phyloP scores from a whole-genome alignment of 2,797 vertebrate genomes.

The Halcyon leucocephala region DNA sequence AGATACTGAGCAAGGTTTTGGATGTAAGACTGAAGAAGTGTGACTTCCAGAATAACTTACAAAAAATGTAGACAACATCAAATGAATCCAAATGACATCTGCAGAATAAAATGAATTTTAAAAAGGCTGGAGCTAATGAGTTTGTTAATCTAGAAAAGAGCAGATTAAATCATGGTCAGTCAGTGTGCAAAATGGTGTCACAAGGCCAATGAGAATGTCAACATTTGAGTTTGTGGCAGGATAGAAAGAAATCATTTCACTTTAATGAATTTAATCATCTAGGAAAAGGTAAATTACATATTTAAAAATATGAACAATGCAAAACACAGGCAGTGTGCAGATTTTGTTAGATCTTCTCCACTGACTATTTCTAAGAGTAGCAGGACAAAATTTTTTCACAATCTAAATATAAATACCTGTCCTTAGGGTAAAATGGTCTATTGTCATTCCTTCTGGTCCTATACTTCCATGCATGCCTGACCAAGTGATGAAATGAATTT shows the following conservation, averaged over 20 bases:
- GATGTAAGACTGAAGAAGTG: not conserved
- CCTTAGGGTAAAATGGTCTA: not conserved
- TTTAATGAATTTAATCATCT: not conserved
- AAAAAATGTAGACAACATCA: not conserved
- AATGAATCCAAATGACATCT: not conserved
- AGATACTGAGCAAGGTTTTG: not conserved
- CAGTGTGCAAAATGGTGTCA: not conserved
- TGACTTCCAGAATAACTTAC: not conserved
- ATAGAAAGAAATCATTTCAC: not conserved
- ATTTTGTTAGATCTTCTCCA: not conserved
- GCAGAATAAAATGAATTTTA: not conserved
- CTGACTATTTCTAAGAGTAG: not conserved
- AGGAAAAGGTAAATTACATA: not conserved
- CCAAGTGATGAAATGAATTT: not conserved
- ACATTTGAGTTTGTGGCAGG: not conserved
- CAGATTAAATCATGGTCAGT: not conserved
- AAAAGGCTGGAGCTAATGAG: not conserved
- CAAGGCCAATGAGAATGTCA: not conserved
- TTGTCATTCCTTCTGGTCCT: not conserved
- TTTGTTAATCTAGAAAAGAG: not conserved
- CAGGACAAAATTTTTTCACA: not conserved
- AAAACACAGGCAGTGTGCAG: not conserved
- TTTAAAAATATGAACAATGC: not conserved
- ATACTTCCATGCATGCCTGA: not conserved
- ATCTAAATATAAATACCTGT: not conserved